Evolutionary conservation across 2,888 invertebrate genomes (phyloP).

Genomic region (Cephus runcator): DNA sequence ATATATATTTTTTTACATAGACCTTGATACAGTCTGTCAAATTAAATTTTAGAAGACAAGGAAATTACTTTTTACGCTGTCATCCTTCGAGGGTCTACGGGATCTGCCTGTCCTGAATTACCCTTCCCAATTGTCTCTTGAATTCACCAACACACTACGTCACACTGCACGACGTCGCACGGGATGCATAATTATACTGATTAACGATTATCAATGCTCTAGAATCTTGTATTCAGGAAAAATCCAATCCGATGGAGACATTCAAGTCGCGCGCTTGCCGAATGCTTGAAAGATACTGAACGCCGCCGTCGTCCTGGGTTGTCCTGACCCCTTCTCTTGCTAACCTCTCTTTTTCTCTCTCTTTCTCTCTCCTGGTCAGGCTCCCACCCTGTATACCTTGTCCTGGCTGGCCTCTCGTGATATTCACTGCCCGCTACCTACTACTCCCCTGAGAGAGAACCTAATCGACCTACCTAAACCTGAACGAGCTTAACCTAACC

Average conservation of each 20-base stretch:
- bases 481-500: background rate
- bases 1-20: background rate
- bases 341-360: background rate
- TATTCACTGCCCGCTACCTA: background rate
- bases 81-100: background rate
- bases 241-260: background rate
- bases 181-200: background rate
- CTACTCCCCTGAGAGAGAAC: background rate
- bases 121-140: background rate
- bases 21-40: background rate
- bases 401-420: background rate
- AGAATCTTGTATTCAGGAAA: background rate
- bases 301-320: constrained; percentile 11
- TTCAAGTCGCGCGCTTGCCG: background rate
- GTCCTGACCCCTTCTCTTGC: constrained; percentile 3
- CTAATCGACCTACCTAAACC: background rate
- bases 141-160: background rate
- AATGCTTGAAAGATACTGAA: background rate
- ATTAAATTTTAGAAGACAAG: background rate
- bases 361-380: constrained; percentile 10
- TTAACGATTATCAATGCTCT: background rate
- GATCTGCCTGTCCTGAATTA: background rate
- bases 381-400: background rate
- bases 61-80: background rate
- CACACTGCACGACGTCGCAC: background rate